Evolutionary conservation across 2,113 vertebrate genomes (phyloP).

Genomic region (Oreotragus oreotragus): DNA sequence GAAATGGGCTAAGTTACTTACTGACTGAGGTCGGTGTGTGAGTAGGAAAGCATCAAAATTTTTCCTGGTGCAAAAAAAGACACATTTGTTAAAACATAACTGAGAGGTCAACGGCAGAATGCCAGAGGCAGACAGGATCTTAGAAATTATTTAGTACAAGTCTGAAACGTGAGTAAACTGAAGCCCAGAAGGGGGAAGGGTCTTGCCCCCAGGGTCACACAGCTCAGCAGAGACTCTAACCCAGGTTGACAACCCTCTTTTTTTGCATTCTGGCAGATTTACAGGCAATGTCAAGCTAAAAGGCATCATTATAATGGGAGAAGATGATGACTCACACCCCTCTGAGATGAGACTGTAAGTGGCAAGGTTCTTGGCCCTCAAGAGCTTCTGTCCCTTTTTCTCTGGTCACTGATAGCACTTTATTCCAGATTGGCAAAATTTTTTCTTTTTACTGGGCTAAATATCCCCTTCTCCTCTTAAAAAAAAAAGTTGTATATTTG

Average conservation of each 20-base stretch:
- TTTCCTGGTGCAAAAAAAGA: not conserved
- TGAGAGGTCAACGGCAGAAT: not conserved
- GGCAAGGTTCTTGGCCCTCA: not conserved
- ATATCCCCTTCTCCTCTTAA: not conserved
- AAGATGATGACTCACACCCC: slow-evolving; percentile 89
- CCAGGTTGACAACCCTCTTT: not conserved
- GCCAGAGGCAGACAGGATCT: not conserved
- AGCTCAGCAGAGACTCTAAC: not conserved
- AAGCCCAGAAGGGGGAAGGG: not conserved
- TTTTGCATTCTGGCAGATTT: slow-evolving; percentile 84
- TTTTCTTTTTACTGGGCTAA: not conserved
- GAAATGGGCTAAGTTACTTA: not conserved
- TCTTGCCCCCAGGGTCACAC: not conserved
- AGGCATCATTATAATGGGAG: slow-evolving; percentile 92
- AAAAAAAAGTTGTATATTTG: not conserved
- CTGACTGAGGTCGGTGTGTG: slow-evolving; percentile 14
- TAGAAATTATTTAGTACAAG: not conserved
- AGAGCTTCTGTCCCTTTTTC: not conserved
- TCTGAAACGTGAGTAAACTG: not conserved
- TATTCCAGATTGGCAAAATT: not conserved
- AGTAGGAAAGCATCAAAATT: not conserved
- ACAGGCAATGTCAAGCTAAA: slow-evolving; percentile 95
- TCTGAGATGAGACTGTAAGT: slow-evolving; percentile 96
- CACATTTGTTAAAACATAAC: not conserved
- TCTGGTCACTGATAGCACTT: not conserved